Base-by-base conservation (phyloP, 2,113 vertebrate species). In the Xyrauchen texanus region DNA sequence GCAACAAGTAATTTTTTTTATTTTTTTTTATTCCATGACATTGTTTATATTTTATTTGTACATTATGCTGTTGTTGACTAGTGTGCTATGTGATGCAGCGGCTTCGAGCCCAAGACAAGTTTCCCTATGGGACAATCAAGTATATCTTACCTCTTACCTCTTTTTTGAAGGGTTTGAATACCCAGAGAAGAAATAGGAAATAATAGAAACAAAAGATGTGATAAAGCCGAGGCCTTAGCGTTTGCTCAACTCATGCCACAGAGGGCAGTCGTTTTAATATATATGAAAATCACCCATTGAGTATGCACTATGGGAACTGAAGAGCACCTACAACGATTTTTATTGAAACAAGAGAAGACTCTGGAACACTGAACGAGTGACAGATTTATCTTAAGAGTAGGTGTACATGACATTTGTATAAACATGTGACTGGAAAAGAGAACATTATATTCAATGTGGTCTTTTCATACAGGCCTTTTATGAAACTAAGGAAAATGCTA, bases 271-370 rank as follows among this genome's bases (percentile, higher is more conserved):
- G 91, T 93, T 98, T 99, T 97, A 98, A 98, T 98, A 97, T 98
- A 97, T 97, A 98, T 98, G 97, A 98, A 98, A 98, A 98, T 97
- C 95, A 97, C 94, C 84, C 82, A 61, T 91, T 92, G 90, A 93
- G 92, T 95, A 93, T 95, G 94, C 93, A 91, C 90, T 94, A 91
- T 90, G 92, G 53, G 73, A 73, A 16, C 67, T 34, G 13, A 65
- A 13, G 47, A 16, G 21, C 34, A 49, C 21, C 21, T 34, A 34
- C 4, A 12, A 4, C 11, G 12, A 83, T 76, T 62, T 76, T 49
- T 55, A 63, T 60, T 34, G 46, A 63, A 42, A 74, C 16, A 58
- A 58, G 3, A 63, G 9, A 62, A 47, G 57, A 49, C 72, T 34
- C 58, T 49, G 13, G 51, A 53, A 52, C 21, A 44, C 11, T 57